Evolutionary conservation across 2,888 invertebrate species (phyloP).

Genomic region (Nomada flava): DNA sequence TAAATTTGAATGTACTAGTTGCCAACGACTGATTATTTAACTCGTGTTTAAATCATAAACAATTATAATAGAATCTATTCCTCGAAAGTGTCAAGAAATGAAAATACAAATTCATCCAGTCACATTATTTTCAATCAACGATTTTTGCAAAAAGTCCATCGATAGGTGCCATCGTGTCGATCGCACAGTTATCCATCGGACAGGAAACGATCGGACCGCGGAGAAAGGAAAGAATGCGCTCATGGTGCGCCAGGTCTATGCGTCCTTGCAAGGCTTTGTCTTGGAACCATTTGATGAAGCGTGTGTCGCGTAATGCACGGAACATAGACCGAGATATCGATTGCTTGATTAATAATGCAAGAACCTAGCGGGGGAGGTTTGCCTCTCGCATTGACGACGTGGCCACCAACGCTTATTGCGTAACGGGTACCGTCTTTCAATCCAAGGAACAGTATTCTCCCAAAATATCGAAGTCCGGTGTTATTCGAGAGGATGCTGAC

Average conservation of each 20-base stretch:
- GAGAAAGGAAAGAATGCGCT: slow-evolving; percentile 56
- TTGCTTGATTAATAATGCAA: slow-evolving; percentile 80
- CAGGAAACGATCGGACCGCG: slow-evolving; percentile 29
- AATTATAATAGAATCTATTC: too few relatives aligned
- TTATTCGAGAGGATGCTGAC: not conserved
- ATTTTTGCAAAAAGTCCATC: slow-evolving; percentile 15
- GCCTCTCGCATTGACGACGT: slow-evolving; percentile 51
- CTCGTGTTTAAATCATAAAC: not conserved
- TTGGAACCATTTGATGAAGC: slow-evolving; percentile 41
- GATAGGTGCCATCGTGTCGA: slow-evolving; percentile 14
- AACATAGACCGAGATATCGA: slow-evolving; percentile 77
- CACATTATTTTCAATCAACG: not conserved
- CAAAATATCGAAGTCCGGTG: slow-evolving; percentile 10
- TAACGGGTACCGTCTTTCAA: slow-evolving; percentile 40
- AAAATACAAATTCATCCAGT: too few relatives aligned
- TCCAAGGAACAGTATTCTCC: slow-evolving; percentile 17
- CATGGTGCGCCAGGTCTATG: slow-evolving; percentile 37
- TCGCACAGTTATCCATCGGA: slow-evolving; percentile 4
- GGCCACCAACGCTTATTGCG: slow-evolving; percentile 46
- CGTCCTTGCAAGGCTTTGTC: slow-evolving; percentile 70
- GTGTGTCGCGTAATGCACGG: slow-evolving; percentile 41
- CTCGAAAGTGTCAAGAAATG: too few relatives aligned
- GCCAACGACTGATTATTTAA: not conserved
- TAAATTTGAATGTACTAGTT: not conserved
- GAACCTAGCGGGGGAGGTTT: slow-evolving; percentile 60